Conservation (phyloP, 2,888 invertebrate genomes). For the Mesorhabditis spiculigera region DNA sequence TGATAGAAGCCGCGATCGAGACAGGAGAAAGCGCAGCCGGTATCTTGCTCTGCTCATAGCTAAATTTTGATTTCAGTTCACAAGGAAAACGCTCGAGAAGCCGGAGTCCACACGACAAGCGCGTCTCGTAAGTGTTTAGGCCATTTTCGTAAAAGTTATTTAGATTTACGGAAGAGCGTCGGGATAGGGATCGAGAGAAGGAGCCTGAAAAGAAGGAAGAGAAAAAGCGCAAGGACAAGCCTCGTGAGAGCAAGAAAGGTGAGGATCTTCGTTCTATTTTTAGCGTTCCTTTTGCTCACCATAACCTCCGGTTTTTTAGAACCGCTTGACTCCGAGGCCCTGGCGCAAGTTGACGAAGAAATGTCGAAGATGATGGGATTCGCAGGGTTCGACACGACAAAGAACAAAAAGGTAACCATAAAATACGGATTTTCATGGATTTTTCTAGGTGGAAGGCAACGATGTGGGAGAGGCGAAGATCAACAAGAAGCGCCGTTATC, state of each 20-base stretch:
- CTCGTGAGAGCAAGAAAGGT: conserved; percentile 7
- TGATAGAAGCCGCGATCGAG: conserved; percentile 17
- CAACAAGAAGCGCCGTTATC: conserved; percentile 88
- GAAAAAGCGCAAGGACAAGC: conserved; percentile 10
- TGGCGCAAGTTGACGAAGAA: conserved; percentile 41
- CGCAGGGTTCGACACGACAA: conserved; percentile 88
- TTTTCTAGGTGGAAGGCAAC: conserved; percentile 75
- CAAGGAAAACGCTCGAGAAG: background rate
- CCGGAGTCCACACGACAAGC: conserved; percentile 9
- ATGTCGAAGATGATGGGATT: conserved; percentile 79
- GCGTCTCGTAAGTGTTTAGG: background rate
- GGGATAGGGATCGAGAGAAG: conserved; percentile 22
- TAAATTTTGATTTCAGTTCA: background rate
- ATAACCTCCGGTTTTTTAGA: conserved; percentile 18
- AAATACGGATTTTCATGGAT: conserved; percentile 10
- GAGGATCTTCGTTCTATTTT: background rate
- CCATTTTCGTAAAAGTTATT: background rate
- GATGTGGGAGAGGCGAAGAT: conserved; percentile 91
- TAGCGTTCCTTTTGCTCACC: conserved; percentile 16
- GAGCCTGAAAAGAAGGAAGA: conserved; percentile 18
- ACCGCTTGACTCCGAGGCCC: conserved; percentile 17
- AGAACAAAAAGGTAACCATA: conserved; percentile 62
- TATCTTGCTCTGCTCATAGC: background rate
- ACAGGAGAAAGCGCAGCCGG: conserved; percentile 14
- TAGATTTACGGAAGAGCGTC: conserved; percentile 15